phyloP scores from a whole-genome alignment of 2,113 vertebrate genomes.

The Elachura formosa region DNA sequence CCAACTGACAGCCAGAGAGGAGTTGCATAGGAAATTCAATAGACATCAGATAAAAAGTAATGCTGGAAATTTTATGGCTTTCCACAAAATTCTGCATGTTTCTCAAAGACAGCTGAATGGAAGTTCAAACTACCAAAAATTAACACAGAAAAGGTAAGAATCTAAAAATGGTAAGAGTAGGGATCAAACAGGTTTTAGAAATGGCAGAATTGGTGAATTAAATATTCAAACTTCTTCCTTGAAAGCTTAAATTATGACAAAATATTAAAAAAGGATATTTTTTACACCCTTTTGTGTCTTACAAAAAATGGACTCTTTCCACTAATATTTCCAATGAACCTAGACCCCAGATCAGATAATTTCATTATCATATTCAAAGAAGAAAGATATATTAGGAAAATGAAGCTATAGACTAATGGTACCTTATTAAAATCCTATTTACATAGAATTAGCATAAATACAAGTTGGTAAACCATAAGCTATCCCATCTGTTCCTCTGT shows the following conservation, averaged over 20 bases:
- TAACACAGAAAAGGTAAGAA: neutral
- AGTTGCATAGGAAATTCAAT: neutral
- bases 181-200: neutral
- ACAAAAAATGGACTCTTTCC: neutral
- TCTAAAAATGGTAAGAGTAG: neutral
- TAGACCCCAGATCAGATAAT: slow-evolving; percentile 23
- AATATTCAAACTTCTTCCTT: neutral
- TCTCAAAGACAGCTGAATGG: neutral
- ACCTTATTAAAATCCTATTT: slow-evolving; percentile 81
- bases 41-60: neutral
- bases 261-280: fast-evolving
- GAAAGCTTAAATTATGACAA: neutral
- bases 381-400: slow-evolving; percentile 62
- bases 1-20: neutral
- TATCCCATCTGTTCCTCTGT: slow-evolving; percentile 73
- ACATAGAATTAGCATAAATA: slow-evolving; percentile 83
- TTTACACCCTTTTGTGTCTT: neutral
- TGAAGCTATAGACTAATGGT: slow-evolving; percentile 73
- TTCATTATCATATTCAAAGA: slow-evolving; percentile 57
- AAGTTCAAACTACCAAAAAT: neutral
- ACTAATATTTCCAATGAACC: neutral
- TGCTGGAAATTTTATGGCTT: neutral
- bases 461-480: slow-evolving; percentile 80
- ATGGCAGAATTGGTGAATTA: neutral
- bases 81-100: neutral